Evolutionary conservation across 2,888 invertebrate genomes (phyloP).

Genomic region (Punctoribates punctum): DNA sequence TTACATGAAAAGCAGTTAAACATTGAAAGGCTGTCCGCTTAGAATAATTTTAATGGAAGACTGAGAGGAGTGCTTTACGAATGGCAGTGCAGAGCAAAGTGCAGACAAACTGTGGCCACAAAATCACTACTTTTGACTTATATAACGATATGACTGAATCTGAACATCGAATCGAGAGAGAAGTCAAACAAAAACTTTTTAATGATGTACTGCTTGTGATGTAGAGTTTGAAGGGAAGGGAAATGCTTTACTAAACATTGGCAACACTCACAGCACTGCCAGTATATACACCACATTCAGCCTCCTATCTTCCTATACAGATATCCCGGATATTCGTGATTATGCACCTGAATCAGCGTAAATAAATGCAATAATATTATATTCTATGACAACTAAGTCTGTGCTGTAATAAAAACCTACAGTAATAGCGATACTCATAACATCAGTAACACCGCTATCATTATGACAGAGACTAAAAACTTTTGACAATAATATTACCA

Average conservation of each 20-base stretch:
- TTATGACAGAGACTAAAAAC: constrained; percentile 32
- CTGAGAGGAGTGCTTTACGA: background rate
- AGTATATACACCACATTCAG: constrained; percentile 9
- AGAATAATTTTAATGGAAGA: constrained; percentile 7
- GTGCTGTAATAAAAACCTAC: constrained; percentile 32
- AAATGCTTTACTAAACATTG: constrained; percentile 23
- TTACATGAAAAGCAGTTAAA: constrained; percentile 33
- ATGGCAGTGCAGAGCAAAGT: constrained; percentile 16
- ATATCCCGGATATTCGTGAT: constrained; percentile 39
- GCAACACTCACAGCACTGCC: background rate
- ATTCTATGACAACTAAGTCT: constrained; percentile 34
- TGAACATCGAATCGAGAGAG: background rate
- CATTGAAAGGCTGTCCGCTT: background rate
- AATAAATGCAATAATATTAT: constrained; percentile 36
- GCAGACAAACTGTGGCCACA: constrained; percentile 14
- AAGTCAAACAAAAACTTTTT: constrained; percentile 29
- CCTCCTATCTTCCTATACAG: constrained; percentile 38
- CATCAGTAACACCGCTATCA: constrained; percentile 33
- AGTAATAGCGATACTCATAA: constrained; percentile 27
- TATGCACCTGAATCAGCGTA: constrained; percentile 39
- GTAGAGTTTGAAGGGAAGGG: constrained; percentile 10
- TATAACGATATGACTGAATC: constrained; percentile 14
- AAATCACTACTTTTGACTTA: constrained; percentile 6
- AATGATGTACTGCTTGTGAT: constrained; percentile 39
- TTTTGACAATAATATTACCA: constrained; percentile 1